phyloP scores from a whole-genome alignment of 2,888 invertebrate genomes.

The Cyclophora albipunctata region DNA sequence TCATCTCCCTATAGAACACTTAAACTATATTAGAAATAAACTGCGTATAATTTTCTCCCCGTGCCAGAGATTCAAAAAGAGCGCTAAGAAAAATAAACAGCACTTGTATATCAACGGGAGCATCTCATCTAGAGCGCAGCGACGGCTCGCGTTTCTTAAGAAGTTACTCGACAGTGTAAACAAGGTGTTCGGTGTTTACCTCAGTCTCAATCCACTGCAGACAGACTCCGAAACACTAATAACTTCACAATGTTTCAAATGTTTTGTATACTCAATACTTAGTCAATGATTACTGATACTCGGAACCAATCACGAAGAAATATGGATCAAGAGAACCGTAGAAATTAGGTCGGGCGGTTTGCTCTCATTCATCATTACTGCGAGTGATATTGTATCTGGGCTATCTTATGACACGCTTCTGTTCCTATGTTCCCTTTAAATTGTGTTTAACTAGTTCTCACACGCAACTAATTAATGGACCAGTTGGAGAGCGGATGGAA shows the following conservation, averaged over 20 bases:
- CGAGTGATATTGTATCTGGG: conserved; percentile 15
- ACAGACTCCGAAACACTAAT: conserved; percentile 37
- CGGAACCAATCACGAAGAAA: conserved; percentile 16
- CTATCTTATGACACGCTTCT: conserved; percentile 11
- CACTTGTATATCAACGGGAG: conserved; percentile 61
- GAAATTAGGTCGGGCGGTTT: conserved; percentile 18
- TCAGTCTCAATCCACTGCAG: conserved; percentile 32
- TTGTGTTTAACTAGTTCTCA: not conserved
- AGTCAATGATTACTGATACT: too few species aligned
- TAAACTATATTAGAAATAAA: conserved; percentile 45
- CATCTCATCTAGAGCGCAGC: conserved; percentile 57
- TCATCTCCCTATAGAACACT: conserved; percentile 26
- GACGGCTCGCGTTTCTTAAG: conserved; percentile 57
- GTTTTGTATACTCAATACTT: conserved; percentile 11
- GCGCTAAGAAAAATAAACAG: conserved; percentile 58
- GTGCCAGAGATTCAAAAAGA: conserved; percentile 51
- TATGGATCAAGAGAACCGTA: conserved; percentile 17
- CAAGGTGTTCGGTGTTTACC: conserved; percentile 52
- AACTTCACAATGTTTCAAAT: conserved; percentile 22
- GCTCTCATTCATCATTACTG: conserved; percentile 19
- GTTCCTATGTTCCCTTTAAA: conserved; percentile 6
- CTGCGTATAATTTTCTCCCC: conserved; percentile 52
- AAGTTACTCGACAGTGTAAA: conserved; percentile 53
- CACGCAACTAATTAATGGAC: not conserved
- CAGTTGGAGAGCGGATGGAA: not conserved